Percentiles rank a stretch among this genome's conserved stretches.
Conservation (phyloP, 2,113 vertebrate species). For the Cololabis saira region DNA sequence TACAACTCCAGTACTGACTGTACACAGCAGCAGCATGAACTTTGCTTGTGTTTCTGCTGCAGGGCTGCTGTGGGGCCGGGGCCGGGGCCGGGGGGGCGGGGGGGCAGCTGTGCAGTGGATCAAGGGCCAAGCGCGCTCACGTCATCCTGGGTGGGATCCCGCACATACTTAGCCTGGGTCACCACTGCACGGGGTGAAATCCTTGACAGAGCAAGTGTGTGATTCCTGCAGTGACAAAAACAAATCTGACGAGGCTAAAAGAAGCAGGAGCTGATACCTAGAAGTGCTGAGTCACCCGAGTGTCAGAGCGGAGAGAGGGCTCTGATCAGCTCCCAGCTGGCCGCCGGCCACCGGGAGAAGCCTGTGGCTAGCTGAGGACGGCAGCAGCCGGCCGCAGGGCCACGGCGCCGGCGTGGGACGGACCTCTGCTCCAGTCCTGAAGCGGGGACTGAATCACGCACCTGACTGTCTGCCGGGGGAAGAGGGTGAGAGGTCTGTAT, state of each 20-base stretch:
- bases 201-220: constrained; percentile 18
- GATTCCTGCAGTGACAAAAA: constrained; percentile 29
- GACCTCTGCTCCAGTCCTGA: constrained; percentile 36
- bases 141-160: constrained; percentile 57
- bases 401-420: constrained; percentile 41
- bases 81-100: no score
- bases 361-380: constrained; percentile 50
- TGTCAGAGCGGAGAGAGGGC: constrained; percentile 11
- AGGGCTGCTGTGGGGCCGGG: constrained; percentile 35
- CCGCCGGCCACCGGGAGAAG: constrained; percentile 40
- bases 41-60: constrained; percentile 37
- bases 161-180: constrained; percentile 22
- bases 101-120: constrained; percentile 68
- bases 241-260: constrained; percentile 2
- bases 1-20: no score
- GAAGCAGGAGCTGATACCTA: constrained; percentile 21
- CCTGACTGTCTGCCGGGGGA: constrained; percentile 74
- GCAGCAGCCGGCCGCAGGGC: constrained; percentile 41
- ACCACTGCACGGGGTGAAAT: constrained; percentile 36
- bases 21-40: constrained; percentile 49
- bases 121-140: constrained; percentile 36
- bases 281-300: constrained; percentile 61
- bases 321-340: constrained; percentile 37
- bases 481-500: constrained; percentile 35
- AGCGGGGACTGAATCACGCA: constrained; percentile 74